phyloP scores from a whole-genome alignment of 2,888 invertebrate species.

The Perizoma affinitatum region DNA sequence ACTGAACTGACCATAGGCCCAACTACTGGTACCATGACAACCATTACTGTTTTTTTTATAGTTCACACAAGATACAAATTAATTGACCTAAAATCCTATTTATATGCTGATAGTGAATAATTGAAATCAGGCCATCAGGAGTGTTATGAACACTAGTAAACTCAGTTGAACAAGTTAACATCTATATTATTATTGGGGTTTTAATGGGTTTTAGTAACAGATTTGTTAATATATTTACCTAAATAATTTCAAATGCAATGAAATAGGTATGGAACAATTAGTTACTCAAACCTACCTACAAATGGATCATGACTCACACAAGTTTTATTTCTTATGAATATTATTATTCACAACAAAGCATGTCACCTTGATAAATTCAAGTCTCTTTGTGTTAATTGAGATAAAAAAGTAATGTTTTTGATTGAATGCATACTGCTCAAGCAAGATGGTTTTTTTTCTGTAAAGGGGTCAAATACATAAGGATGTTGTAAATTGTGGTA shows the following conservation, averaged over 20 bases:
- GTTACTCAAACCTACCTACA: no score
- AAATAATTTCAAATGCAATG: background rate
- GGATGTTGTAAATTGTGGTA: background rate
- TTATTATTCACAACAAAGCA: slow-evolving; percentile 19
- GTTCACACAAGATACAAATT: background rate
- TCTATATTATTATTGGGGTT: no score
- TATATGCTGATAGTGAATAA: slow-evolving; percentile 9
- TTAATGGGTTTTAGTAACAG: background rate
- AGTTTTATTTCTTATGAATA: slow-evolving; percentile 13
- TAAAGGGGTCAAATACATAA: background rate
- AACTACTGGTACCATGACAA: no score
- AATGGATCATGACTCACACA: slow-evolving; percentile 19
- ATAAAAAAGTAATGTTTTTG: slow-evolving; percentile 11
- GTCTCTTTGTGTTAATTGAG: slow-evolving; percentile 26
- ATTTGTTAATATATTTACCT: background rate
- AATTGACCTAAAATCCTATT: slow-evolving; percentile 2
- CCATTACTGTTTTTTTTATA: no score
- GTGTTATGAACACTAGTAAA: background rate
- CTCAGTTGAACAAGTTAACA: background rate
- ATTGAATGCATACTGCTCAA: slow-evolving; percentile 3
- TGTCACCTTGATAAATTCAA: slow-evolving; percentile 23
- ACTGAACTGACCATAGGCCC: no score
- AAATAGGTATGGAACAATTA: slow-evolving; percentile 1
- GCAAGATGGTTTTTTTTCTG: background rate
- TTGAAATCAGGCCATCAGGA: slow-evolving; percentile 5